These are phyloP conservation scores for Aphodius sticticus DNA, from an alignment of 2,888 invertebrate genomes.

Conservation along the genomic window DNA sequence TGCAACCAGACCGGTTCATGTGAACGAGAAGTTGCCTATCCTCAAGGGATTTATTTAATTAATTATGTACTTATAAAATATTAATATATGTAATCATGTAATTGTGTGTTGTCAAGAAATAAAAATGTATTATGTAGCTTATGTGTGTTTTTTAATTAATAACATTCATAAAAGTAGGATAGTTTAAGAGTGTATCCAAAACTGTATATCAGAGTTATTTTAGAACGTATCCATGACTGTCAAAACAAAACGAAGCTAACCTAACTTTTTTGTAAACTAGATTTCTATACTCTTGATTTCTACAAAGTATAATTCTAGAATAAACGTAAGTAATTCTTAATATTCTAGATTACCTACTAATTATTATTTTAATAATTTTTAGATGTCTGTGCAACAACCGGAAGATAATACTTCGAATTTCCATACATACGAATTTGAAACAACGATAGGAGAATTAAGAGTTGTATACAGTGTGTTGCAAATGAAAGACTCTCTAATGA, in stretches of 20 bases:
- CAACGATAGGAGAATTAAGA: slow-evolving; percentile 53
- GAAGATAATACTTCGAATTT: slow-evolving; percentile 46
- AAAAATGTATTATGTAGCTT: not conserved
- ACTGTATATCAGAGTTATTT: not conserved
- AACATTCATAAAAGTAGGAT: too few species aligned
- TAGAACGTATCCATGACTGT: not conserved
- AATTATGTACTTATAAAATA: not conserved
- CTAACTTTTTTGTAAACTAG: slow-evolving; percentile 10
- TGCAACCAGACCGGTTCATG: slow-evolving; percentile 38
- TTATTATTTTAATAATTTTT: not conserved
- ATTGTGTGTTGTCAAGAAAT: not conserved
- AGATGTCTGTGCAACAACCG: slow-evolving; percentile 14
- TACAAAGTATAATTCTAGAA: not conserved
- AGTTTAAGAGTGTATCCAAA: too few species aligned
- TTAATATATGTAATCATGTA: not conserved
- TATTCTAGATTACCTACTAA: not conserved
- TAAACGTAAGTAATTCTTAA: slow-evolving; percentile 1
- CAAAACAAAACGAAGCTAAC: not conserved
- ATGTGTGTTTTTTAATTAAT: not conserved
- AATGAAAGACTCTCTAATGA: slow-evolving; percentile 58
- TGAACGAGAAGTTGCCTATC: not conserved
- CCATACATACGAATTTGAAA: slow-evolving; percentile 52
- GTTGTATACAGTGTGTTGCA: slow-evolving; percentile 59
- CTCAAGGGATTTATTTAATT: not conserved
- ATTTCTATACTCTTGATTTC: not conserved